phyloP scores from a whole-genome alignment of 2,797 vertebrate genomes.

The Eupleurogrammus muticus region DNA sequence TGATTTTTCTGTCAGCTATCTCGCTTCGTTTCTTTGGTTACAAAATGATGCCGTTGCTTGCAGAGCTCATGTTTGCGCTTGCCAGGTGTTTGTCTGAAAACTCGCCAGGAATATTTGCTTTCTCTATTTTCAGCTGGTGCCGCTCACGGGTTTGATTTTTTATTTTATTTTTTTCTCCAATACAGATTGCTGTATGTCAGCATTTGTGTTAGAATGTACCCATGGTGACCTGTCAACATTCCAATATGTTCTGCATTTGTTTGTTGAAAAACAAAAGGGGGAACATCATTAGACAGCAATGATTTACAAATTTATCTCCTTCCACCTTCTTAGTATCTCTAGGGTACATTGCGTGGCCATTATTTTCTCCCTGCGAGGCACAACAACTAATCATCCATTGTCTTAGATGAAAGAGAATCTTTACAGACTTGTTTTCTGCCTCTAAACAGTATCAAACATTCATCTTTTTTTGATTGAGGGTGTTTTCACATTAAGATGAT shows the following conservation, averaged over 20 bases:
- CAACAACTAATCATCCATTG: constrained; percentile 41
- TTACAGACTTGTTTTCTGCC: constrained; percentile 23
- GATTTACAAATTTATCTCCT: constrained; percentile 58
- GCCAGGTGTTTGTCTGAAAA: constrained; percentile 49
- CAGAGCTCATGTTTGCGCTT: constrained; percentile 26
- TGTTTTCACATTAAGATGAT: constrained; percentile 46
- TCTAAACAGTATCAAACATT: constrained; percentile 4
- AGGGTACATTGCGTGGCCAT: constrained; percentile 53
- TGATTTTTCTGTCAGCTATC: constrained; percentile 68
- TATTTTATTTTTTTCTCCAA: neutral
- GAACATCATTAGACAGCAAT: constrained; percentile 7
- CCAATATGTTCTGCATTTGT: constrained; percentile 31
- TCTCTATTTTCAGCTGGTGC: constrained; percentile 22
- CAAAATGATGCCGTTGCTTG: constrained; percentile 59
- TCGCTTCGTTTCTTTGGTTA: constrained; percentile 60
- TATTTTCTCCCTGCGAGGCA: constrained; percentile 63
- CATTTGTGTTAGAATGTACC: constrained; percentile 12
- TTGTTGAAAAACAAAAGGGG: constrained; percentile 30
- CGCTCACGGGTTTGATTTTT: neutral
- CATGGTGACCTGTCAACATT: constrained; percentile 23
- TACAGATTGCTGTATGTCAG: constrained; percentile 12
- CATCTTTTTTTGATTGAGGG: constrained; percentile 38
- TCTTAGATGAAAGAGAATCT: constrained; percentile 46
- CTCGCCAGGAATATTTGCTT: constrained; percentile 39
- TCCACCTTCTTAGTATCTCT: constrained; percentile 54